These are phyloP conservation scores for Elgaria multicarinata DNA, from an alignment of 2,113 vertebrate genomes.

Conservation along the genomic window DNA sequence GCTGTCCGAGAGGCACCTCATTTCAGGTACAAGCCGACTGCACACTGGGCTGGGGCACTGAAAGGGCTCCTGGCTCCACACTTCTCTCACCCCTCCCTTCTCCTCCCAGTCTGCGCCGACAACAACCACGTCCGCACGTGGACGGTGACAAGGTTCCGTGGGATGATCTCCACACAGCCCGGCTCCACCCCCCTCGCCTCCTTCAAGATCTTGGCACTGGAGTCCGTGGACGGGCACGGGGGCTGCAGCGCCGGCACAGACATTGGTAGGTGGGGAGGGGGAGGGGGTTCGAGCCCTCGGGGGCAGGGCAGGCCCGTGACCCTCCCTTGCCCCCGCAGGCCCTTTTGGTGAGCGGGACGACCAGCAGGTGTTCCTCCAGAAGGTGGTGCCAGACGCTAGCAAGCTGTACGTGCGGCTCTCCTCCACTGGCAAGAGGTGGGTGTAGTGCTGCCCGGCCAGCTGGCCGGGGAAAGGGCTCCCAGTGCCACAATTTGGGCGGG, in stretches of 20 bases:
- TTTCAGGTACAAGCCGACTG: conserved; percentile 76
- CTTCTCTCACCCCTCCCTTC: not conserved
- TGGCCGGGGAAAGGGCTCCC: not conserved
- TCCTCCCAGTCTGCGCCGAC: conserved; percentile 86
- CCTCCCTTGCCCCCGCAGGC: conserved; percentile 66
- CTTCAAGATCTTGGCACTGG: conserved; percentile 91
- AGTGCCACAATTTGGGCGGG: too few relatives aligned
- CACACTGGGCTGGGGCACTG: too few relatives aligned
- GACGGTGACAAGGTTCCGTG: conserved; percentile 92
- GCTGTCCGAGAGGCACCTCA: conserved; percentile 92
- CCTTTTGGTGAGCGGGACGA: conserved; percentile 91
- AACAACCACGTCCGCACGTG: conserved; percentile 93
- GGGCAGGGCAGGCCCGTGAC: not conserved
- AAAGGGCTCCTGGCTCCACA: not conserved
- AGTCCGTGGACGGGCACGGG: conserved; percentile 82
- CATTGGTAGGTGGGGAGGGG: conserved; percentile 77
- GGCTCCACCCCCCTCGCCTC: conserved; percentile 91
- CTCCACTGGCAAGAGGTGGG: conserved; percentile 90
- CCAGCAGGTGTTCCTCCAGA: conserved; percentile 93
- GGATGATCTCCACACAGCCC: conserved; percentile 94
- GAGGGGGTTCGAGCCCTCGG: not conserved
- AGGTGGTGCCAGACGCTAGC: conserved; percentile 88
- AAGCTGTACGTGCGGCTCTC: conserved; percentile 90
- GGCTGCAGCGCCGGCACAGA: conserved; percentile 88
- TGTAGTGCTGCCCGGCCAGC: not conserved